These are phyloP conservation scores for Anastrepha obliqua DNA, from an alignment of 1,140 invertebrate genomes.

Conservation along the genomic window DNA sequence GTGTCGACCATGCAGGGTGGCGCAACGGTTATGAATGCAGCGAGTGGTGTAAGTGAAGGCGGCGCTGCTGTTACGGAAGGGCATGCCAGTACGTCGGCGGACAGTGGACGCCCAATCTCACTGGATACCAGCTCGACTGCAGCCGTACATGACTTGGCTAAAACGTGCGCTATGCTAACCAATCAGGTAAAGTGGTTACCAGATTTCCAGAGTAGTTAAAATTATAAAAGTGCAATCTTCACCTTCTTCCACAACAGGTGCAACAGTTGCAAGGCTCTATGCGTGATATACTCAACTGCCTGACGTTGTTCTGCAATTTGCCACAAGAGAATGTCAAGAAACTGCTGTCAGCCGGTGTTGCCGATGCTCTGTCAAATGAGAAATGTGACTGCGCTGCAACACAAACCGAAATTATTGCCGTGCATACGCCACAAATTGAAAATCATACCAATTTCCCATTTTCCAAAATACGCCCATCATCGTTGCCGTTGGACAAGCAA, in stretches of 20 bases:
- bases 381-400: slow-evolving; percentile 79
- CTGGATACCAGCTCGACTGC: slow-evolving; percentile 70
- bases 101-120: slow-evolving; percentile 25
- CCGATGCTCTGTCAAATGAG: slow-evolving; percentile 60
- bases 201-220: not conserved
- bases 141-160: slow-evolving; percentile 75
- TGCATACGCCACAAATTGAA: slow-evolving; percentile 81
- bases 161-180: slow-evolving; percentile 75
- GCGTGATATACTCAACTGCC: slow-evolving; percentile 83
- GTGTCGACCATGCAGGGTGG: slow-evolving; percentile 82
- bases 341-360: slow-evolving; percentile 60
- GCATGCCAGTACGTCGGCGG: not conserved
- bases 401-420: slow-evolving; percentile 86
- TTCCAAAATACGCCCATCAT: slow-evolving; percentile 68
- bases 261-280: slow-evolving; percentile 85
- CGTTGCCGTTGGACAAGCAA: slow-evolving; percentile 63
- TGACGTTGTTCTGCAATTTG: slow-evolving; percentile 77
- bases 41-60: slow-evolving; percentile 2
- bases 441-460: slow-evolving; percentile 70
- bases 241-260: slow-evolving; percentile 75
- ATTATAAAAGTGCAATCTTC: not conserved
- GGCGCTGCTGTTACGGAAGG: slow-evolving; percentile 53
- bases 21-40: slow-evolving; percentile 55
- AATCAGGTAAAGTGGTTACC: slow-evolving; percentile 68
- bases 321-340: slow-evolving; percentile 73